Conservation (phyloP, 2,113 vertebrate genomes). For the Tor tambroides region DNA sequence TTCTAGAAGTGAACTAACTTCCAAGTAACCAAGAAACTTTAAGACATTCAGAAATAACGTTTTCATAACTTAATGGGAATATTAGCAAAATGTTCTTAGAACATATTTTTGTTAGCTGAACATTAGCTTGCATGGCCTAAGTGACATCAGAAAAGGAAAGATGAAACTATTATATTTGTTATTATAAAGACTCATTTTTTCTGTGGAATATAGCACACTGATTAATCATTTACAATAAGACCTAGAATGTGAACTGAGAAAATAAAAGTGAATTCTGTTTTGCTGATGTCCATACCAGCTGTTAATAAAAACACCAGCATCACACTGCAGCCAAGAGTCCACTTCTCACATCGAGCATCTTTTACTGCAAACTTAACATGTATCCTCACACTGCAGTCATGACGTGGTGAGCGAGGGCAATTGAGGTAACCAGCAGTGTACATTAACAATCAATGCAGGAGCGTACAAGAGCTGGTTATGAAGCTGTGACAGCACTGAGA, state of each 20-base stretch:
- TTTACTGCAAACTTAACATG: background rate
- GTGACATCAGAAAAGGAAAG: no score
- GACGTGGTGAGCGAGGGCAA: background rate
- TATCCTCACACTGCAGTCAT: background rate
- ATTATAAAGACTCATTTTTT: background rate
- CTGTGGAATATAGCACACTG: background rate
- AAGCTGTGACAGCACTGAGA: background rate
- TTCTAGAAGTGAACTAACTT: no score
- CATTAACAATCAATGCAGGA: slow-evolving; percentile 19
- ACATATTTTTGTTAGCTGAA: no score
- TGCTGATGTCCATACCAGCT: background rate
- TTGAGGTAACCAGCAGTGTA: slow-evolving; percentile 2
- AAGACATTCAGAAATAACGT: no score
- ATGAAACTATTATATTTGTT: no score
- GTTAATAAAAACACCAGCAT: background rate
- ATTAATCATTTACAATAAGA: background rate
- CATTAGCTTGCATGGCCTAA: no score
- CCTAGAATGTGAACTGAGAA: background rate
- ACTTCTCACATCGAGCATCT: background rate
- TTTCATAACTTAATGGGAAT: no score
- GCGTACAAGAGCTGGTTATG: background rate
- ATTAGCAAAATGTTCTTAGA: no score
- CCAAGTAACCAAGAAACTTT: no score
- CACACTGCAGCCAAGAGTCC: background rate
- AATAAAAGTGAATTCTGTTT: background rate